Percentiles rank a stretch among this genome's conserved stretches.
These are phyloP conservation scores for Hexactinellida sp. DNA, from an alignment of 37 sponge, comb jelly and placozoan genomes.

Conservation along the genomic window DNA sequence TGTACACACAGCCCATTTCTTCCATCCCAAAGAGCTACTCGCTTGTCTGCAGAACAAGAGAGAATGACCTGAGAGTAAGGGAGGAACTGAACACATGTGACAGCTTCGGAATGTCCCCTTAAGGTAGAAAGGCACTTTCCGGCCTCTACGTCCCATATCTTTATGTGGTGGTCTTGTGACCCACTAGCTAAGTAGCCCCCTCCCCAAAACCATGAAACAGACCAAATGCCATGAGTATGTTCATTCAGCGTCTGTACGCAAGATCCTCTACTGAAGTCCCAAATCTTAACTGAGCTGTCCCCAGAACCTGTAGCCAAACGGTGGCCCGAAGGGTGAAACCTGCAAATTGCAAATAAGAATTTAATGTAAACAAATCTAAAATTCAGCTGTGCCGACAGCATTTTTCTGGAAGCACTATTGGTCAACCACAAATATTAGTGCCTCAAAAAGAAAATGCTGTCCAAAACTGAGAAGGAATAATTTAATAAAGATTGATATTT, in stretches of 20 bases:
- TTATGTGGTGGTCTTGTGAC: conserved; percentile 70
- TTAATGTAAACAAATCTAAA: not conserved
- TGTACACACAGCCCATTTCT: conserved; percentile 90
- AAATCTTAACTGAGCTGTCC: conserved; percentile 77
- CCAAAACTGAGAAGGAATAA: too few relatives aligned
- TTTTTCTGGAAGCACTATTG: too few relatives aligned
- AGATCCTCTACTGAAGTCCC: conserved; percentile 49
- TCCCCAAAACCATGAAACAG: conserved; percentile 59
- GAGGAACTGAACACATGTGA: conserved; percentile 66
- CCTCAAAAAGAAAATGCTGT: too few relatives aligned
- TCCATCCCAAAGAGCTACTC: conserved; percentile 89
- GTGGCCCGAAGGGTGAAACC: conserved; percentile 31
- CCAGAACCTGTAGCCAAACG: conserved; percentile 72
- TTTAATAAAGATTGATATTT: too few relatives aligned
- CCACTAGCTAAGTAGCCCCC: conserved; percentile 58
- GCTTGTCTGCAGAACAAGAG: conserved; percentile 83
- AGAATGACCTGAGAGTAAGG: conserved; percentile 52
- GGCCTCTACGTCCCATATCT: conserved; percentile 59
- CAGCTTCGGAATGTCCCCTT: conserved; percentile 82
- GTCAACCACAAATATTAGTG: too few relatives aligned
- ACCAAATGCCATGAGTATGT: conserved; percentile 67
- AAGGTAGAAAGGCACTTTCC: conserved; percentile 50
- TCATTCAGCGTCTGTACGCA: conserved; percentile 59
- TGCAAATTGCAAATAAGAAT: not conserved
- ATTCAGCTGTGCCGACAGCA: too few relatives aligned